These are phyloP conservation scores for Lysandra coridon DNA, from an alignment of 2,888 invertebrate genomes.

Conservation along the genomic window DNA sequence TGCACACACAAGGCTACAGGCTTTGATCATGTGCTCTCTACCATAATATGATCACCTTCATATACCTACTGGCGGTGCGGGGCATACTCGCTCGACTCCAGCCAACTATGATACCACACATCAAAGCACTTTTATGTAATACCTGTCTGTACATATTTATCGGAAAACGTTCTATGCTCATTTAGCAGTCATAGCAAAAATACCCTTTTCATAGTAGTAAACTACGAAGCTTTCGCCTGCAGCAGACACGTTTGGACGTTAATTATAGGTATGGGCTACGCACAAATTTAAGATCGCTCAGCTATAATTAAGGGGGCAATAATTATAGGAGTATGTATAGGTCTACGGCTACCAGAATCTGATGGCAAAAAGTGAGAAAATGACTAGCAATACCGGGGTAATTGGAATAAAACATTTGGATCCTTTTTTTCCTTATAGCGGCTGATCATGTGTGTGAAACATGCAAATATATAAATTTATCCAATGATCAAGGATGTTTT, in stretches of 20 bases:
- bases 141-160: neutral
- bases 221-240: neutral
- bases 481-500: no score
- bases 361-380: no score
- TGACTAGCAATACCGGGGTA: no score
- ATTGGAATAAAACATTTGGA: no score
- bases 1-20: slow-evolving; percentile 57
- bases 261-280: neutral
- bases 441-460: no score
- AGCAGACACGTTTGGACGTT: neutral
- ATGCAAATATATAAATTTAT: no score
- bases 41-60: slow-evolving; percentile 59
- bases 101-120: slow-evolving; percentile 10
- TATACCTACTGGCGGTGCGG: neutral
- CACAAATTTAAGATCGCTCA: no score
- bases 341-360: no score
- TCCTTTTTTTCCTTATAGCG: no score
- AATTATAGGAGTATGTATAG: no score
- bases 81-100: slow-evolving; percentile 15
- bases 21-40: slow-evolving; percentile 75
- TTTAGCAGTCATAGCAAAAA: neutral
- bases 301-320: no score
- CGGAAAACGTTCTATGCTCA: neutral
- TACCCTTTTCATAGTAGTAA: neutral
- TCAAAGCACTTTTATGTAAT: slow-evolving; percentile 13